Evolutionary conservation across 2,113 vertebrate genomes (phyloP), one percentile per base, ranked within the genome.

Genomic region (Oryzias javanicus): DNA sequence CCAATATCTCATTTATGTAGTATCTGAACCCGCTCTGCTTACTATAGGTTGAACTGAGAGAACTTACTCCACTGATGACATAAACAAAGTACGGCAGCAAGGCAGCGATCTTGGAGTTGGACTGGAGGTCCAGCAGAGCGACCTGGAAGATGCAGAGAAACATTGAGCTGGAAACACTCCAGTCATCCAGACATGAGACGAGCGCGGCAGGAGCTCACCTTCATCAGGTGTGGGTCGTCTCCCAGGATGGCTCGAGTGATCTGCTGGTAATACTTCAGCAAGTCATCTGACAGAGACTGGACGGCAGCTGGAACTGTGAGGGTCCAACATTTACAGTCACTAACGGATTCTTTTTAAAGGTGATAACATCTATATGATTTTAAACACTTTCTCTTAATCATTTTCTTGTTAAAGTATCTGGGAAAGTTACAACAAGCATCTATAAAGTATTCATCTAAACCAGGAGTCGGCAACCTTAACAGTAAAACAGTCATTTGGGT

Each of bases 31-130:
- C 17, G 2, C 20, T 20, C 0, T 27, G 27, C 46, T 14, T 4
- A 15, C 25, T 16, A 41, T 19, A 52, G 1, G 6, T 8, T 14
- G 22, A 7, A 25, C 12, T 3, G 15, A 49, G 12, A 4, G 1
- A 12, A 72, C 78, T 4, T 81, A 98, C 95, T 90, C 95, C 95
- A 29, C 95, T 97, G 78, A 98, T 95, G 74, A 97, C 93, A 0
- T 97, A 95, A 4, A 98, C 96, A 22, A 97, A 97, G 79, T 98
- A 97, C 0, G 96, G 96, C 24, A 98, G 86, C 15, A 98, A 91
- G 0, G 95, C 95, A 0, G 94, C 94, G 0, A 98, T 96, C 88
- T 95, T 98, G 22, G 96, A 93, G 84, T 96, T 98, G 3, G 92
- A 96, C 88, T 96, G 95, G 4, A 97, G 86, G 79, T 98, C 96